Conservation (phyloP, 1,140 invertebrate species). For the Caenorhabditis tropicalis region DNA sequence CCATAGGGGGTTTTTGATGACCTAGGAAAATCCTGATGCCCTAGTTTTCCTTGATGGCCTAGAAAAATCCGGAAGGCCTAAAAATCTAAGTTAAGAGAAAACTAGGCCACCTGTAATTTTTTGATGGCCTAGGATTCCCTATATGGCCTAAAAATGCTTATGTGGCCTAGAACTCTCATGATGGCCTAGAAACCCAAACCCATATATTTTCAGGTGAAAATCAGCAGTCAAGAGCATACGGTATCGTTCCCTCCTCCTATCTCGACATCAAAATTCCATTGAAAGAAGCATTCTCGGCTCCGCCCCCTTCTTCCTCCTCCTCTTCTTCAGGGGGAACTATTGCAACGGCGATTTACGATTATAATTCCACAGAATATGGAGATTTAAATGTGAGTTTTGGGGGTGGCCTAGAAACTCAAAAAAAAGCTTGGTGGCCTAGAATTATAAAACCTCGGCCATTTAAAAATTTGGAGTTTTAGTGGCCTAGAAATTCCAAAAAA, state of each 20-base stretch:
- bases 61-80: too few species aligned
- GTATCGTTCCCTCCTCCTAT: constrained; percentile 42
- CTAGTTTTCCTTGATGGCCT: too few species aligned
- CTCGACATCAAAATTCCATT: constrained; percentile 44
- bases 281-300: constrained; percentile 27
- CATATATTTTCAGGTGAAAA: constrained; percentile 36
- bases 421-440: not conserved
- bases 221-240: not conserved
- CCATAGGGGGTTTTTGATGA: too few species aligned
- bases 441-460: too few species aligned
- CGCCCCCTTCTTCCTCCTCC: not conserved
- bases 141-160: too few species aligned
- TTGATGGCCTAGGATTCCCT: too few species aligned
- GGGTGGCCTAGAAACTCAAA: not conserved
- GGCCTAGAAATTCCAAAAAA: too few species aligned
- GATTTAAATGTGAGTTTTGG: constrained; percentile 47
- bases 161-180: too few species aligned
- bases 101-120: too few species aligned
- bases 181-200: not conserved
- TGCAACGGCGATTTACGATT: constrained; percentile 47
- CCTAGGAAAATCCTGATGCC: too few species aligned
- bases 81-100: too few species aligned
- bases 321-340: not conserved
- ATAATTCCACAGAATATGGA: constrained; percentile 36
- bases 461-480: too few species aligned